Evolutionary conservation across 2,113 vertebrate species (phyloP).

Genomic region (Percopsis transmontana): DNA sequence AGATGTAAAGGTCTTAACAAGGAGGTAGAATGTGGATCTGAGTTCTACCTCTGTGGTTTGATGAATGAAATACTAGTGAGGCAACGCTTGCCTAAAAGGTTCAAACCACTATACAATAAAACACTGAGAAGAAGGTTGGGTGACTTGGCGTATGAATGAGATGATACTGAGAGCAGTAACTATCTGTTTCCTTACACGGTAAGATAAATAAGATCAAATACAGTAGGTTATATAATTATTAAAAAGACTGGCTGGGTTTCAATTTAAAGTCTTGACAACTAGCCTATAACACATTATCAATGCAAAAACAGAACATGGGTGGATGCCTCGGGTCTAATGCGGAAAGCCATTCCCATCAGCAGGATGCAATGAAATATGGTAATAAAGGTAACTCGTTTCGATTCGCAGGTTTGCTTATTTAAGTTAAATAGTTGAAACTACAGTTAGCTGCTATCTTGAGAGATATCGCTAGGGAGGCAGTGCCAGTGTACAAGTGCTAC

Average conservation of each 20-base stretch:
- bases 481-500: slow-evolving; percentile 2
- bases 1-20: slow-evolving; percentile 2
- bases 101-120: too few relatives aligned
- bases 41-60: too few relatives aligned
- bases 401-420: neutral
- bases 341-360: neutral
- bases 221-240: neutral
- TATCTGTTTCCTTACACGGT: too few relatives aligned
- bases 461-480: neutral
- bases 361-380: neutral
- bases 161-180: neutral
- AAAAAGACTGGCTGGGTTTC: too few relatives aligned
- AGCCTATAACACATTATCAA: neutral
- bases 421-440: neutral
- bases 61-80: too few relatives aligned
- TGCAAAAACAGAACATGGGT: neutral
- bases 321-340: neutral
- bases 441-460: neutral
- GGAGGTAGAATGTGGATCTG: neutral
- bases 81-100: too few relatives aligned
- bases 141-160: too few relatives aligned
- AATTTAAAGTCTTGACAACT: neutral
- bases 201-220: too few relatives aligned
- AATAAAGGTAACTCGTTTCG: neutral
- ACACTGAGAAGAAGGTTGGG: too few relatives aligned